Base-by-base conservation (phyloP, 2,113 vertebrate genomes). In the Rafetus swinhoei region DNA sequence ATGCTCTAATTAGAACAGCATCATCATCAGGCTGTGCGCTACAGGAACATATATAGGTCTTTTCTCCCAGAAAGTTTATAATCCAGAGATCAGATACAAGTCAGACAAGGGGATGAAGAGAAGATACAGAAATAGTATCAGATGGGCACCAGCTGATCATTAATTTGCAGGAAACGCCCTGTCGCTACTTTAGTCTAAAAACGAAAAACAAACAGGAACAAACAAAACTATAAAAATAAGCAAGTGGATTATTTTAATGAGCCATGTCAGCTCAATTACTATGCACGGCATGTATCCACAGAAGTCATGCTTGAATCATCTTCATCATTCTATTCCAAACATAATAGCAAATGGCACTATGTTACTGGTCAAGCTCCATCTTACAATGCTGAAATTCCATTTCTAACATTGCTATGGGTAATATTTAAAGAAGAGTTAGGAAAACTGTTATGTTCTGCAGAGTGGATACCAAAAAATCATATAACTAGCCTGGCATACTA, bases 51-150 rank as follows among this genome's bases (percentile, higher is more conserved):
- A 14, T 10, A 25, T 24, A 7, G 21, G 10, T 3, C 1, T 54
- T 1, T 32, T 56, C 22, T 14, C 2, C 69, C 29, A n/a, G 32
- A n/a, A 10, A n/a, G 13, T 22, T 72, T 89, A 82, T 16, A 77
- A 6, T 2, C 16, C 2, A 50, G 7, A 55, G 14, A 86, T 83
- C 4, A 69, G 52, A 21, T 0, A 50, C 7, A 19, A 12, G n/a
- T 62, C 35, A 76, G 39, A 76, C 39, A 76, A 45, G 18, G n/a
- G 65, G 13, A n/a, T 69, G 65, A 69, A 14, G 24, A 50, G 6
- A 77, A 5, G 74, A 77, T 45, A 50, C 39, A 77, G 25, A 25
- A 11, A 77, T 25, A 50, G 22, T 45, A 50, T 77, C 22, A 77
- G 10, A 22, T 50, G 5, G 74, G 12, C 10, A 12, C 22, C 21